Evolutionary conservation across 2,113 vertebrate genomes (phyloP).

Genomic region (Ameiurus melas): DNA sequence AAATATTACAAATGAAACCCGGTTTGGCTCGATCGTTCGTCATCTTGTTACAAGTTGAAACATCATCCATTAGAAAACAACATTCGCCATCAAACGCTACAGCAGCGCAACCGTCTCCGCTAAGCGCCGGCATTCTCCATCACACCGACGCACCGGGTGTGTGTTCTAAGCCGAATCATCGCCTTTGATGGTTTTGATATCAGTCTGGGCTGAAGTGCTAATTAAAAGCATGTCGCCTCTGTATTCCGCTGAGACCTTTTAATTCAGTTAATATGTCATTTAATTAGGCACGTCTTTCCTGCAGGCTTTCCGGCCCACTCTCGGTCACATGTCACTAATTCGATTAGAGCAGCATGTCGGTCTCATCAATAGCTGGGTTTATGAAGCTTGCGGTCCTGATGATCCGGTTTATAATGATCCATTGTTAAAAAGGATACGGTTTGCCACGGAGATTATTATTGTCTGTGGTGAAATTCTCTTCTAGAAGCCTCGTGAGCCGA

Average conservation of each 20-base stretch:
- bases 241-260: conserved; percentile 6
- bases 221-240: background rate
- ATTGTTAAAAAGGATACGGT: background rate
- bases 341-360: background rate
- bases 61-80: background rate
- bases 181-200: background rate
- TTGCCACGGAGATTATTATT: background rate
- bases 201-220: background rate
- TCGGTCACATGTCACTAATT: conserved; percentile 11
- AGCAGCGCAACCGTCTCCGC: background rate
- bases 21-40: background rate
- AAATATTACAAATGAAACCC: too few relatives aligned
- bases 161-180: background rate
- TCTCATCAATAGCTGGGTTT: background rate
- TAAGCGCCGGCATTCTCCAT: background rate
- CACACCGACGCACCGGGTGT: background rate
- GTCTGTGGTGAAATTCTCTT: background rate
- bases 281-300: background rate
- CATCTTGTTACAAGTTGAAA: background rate
- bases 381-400: background rate
- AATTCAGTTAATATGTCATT: background rate
- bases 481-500: background rate
- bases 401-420: too few relatives aligned
- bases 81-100: background rate
- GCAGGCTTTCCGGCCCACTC: background rate